A percentile compares a stretch with the other conserved stretches of the same genome.
phyloP scores from a whole-genome alignment of 2,113 vertebrate genomes.

The Corythaixoides concolor region DNA sequence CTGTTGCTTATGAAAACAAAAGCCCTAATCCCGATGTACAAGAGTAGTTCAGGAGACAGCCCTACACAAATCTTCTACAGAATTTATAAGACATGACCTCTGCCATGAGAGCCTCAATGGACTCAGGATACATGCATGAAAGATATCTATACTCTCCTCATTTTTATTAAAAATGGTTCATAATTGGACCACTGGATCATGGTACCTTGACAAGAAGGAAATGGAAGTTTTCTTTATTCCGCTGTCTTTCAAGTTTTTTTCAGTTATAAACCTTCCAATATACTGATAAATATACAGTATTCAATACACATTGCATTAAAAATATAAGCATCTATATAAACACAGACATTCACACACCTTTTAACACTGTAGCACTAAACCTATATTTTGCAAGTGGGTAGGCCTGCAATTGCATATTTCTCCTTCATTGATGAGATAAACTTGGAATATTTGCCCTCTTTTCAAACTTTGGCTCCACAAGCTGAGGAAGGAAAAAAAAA shows the following conservation, averaged over 20 bases:
- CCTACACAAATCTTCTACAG: background rate
- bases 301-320: background rate
- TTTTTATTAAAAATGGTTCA: background rate
- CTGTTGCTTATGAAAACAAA: background rate
- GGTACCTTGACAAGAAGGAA: background rate
- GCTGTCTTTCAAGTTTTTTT: background rate
- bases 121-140: background rate
- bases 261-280: background rate
- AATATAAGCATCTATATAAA: background rate
- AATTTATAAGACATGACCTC: background rate
- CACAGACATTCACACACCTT: background rate
- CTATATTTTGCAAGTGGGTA: background rate
- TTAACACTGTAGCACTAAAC: background rate
- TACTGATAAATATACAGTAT: background rate
- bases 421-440: background rate
- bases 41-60: background rate
- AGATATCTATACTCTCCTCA: background rate
- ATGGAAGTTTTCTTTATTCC: background rate
- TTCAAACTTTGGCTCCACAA: background rate
- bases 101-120: background rate
- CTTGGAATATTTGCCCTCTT: background rate
- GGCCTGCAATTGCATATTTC: background rate
- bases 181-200: background rate
- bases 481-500: fast-evolving
- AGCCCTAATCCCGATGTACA: background rate